Base-by-base conservation (phyloP, 2,113 vertebrate species). In the Pao palembangensis region DNA sequence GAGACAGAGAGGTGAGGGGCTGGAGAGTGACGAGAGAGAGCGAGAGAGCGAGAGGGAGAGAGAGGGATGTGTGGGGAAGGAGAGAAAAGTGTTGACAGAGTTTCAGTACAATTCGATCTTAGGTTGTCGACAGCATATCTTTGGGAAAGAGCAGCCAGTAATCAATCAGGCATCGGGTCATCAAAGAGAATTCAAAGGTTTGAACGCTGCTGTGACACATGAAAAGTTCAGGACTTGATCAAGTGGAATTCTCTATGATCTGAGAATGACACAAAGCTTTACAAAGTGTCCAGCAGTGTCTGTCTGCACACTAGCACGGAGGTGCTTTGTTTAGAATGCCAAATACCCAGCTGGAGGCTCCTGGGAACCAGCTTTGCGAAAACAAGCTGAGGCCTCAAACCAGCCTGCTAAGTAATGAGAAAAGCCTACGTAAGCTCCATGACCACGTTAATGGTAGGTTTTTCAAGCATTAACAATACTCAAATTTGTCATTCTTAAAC, bases 1-100 rank as follows among this genome's bases (percentile, higher is more conserved):
- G 88, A 58, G 96, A 99, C 58, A 99, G 84, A 28, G 96, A 99
- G 80, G 93, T 93, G 67, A 99, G 92, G 58, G 96, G 94, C 96
- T 98, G 88, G 23, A 58, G 60, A 17, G 21, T 56, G 46, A 18
- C 17, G 18, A 18, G 6, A 38, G 25, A 8, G 44, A 13, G 12
- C 60, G 10, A 14, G 3, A 21, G 21, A 23, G 21, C 2, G 21
- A 23, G 3, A 23, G 18, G 18, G 6, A 23, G 23, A 8, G 43
- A 13, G 12, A 64, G 10, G n/a, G 4, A 23, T 13, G 48, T 18
- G 19, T 11, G 43, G 8, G 25, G 18, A 16, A 19, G 21, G 2
- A 62, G 15, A 38, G 41, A 38, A n/a, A 51, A 1, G 19, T 17
- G 43, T 61, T 52, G 3, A 64, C 13, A 67, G 11, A 16, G 14